Percentiles rank a stretch among this genome's conserved stretches.
phyloP scores from a whole-genome alignment of 2,888 invertebrate species.

The Conistra vaccinii region DNA sequence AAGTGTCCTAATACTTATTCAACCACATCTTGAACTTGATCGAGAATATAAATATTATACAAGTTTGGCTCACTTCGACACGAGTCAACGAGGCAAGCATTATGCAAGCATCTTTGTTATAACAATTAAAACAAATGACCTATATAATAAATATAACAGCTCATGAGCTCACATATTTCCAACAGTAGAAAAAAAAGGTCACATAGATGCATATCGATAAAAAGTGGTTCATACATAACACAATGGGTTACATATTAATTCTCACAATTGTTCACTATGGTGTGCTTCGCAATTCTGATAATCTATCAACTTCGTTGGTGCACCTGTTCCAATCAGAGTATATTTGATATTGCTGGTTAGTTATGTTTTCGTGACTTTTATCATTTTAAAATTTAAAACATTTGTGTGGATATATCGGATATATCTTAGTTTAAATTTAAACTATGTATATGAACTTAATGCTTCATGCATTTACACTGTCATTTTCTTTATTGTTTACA shows the following conservation, averaged over 20 bases:
- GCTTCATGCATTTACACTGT: too few species aligned
- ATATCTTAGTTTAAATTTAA: neutral
- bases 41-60: neutral
- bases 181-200: constrained; percentile 43
- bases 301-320: constrained; percentile 13
- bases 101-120: constrained; percentile 18
- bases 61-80: constrained; percentile 21
- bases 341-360: neutral
- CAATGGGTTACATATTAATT: constrained; percentile 53
- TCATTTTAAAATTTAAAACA: neutral
- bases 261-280: constrained; percentile 54
- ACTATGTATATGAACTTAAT: neutral
- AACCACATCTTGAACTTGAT: constrained; percentile 24
- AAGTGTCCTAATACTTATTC: neutral
- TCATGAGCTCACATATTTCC: constrained; percentile 29
- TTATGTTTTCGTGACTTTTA: neutral
- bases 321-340: constrained; percentile 26
- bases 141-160: constrained; percentile 10
- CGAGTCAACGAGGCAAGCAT: constrained; percentile 17
- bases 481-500: neutral
- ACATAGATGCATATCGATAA: constrained; percentile 49
- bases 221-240: constrained; percentile 40
- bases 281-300: constrained; percentile 44
- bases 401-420: neutral
- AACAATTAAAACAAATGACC: constrained; percentile 34